Evolutionary conservation across 2,888 invertebrate species (phyloP), one percentile per base, ranked within the genome.

Genomic region (Eugnorisma glareosa): DNA sequence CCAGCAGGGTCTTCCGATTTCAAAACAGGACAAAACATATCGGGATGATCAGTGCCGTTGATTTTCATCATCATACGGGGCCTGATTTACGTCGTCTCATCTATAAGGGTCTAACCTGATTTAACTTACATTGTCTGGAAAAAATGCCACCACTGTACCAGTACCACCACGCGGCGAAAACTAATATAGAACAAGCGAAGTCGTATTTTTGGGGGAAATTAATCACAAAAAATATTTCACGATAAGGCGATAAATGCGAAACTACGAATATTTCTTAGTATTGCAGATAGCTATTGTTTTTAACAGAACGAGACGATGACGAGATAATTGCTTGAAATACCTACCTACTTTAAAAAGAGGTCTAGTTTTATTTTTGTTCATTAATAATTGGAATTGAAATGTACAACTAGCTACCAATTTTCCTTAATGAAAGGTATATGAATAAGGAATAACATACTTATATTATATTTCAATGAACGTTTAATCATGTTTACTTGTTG

Each of bases 231-330:
- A 35, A 61, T 61, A 59, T 4, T 59, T 59, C 59, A 21, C 21
- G 61, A 35, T 61, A 61, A 61, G 61, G 21, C 61, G 61, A 61
- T 61, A 61, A 61, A 35, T 61, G 61, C 18, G 61, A 61, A 61
- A 40, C 37, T 40, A n/a, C n/a, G 8, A 37, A 37, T 64, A 63
- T 37, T 61, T 61, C 35, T 35, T 61, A 61, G 61, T 11, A 61
- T 61, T 35, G 4, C 1, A 35, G 35, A 61, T 61, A 61, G 10
- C 31, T 31, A 21, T 35, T 61, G 35, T 61, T 21, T 21, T 61
- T 21, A 59, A 57, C 21, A 59, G 18, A 28, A 57, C 18, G 1
- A 31, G n/a, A n/a, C n/a, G n/a, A 59, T 57, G 7, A 18, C 8
- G 57, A 57, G 28, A 57, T 31, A 59, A 57, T 57, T 28, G 57